Percentiles rank a stretch among this genome's conserved stretches.
These are phyloP conservation scores for Leptura quadrifasciata DNA, from an alignment of 2,888 invertebrate genomes.

Conservation along the genomic window DNA sequence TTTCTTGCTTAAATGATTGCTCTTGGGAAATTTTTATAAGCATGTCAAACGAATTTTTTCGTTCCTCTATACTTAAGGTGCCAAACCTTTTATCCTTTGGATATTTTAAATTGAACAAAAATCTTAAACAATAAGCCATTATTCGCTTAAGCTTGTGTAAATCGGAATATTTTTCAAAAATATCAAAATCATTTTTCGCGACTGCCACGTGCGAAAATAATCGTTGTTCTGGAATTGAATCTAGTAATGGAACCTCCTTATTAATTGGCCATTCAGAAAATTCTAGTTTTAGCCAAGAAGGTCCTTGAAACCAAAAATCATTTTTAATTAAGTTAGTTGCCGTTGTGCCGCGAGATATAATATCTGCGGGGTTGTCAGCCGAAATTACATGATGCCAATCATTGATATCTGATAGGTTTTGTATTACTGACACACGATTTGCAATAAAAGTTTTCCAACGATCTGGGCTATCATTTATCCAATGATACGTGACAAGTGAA, in stretches of 20 bases:
- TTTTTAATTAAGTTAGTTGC: too few relatives aligned
- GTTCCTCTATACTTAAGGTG: neutral
- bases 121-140: conserved; percentile 25
- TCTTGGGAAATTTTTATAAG: conserved; percentile 25
- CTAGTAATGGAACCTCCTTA: neutral
- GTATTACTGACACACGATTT: too few relatives aligned
- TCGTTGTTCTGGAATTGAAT: conserved; percentile 17
- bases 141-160: conserved; percentile 16
- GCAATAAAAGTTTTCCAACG: too few relatives aligned
- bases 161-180: too few relatives aligned
- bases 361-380: too few relatives aligned
- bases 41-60: neutral
- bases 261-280: conserved; percentile 7
- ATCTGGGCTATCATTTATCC: too few relatives aligned
- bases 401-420: too few relatives aligned
- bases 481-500: too few relatives aligned
- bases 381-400: too few relatives aligned
- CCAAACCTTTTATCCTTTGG: neutral
- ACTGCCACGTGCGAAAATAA: neutral
- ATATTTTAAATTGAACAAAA: conserved; percentile 19
- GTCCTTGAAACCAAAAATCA: conserved; percentile 30
- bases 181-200: too few relatives aligned
- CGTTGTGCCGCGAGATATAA: too few relatives aligned
- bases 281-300: conserved; percentile 18
- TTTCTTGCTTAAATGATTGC: conserved; percentile 11